A percentile compares a stretch with the other conserved stretches of the same genome.
These are phyloP conservation scores for Amphiprion percula DNA, from an alignment of 2,113 vertebrate genomes.

Conservation along the genomic window DNA sequence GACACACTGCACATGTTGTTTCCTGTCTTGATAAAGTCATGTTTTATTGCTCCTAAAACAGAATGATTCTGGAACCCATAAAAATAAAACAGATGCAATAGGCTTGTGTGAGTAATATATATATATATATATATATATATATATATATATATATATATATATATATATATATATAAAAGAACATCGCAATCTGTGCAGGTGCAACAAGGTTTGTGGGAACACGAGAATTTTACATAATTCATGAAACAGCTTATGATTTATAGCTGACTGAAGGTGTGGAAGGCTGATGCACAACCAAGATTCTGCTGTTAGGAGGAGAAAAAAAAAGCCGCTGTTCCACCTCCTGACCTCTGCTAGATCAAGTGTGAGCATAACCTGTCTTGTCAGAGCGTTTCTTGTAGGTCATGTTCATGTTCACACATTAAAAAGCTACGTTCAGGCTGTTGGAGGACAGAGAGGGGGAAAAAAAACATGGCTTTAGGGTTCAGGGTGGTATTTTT, in stretches of 20 bases:
- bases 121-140: not conserved
- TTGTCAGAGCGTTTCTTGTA: conserved; percentile 58
- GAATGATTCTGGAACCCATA: conserved; percentile 43
- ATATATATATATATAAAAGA: not conserved
- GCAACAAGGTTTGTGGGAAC: conserved; percentile 34
- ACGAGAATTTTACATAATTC: conserved; percentile 63
- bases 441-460: conserved; percentile 55
- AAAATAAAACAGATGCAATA: conserved; percentile 61
- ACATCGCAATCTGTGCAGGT: conserved; percentile 23
- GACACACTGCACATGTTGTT: conserved; percentile 16
- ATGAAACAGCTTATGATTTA: conserved; percentile 63
- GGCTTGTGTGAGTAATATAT: conserved; percentile 18
- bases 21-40: conserved; percentile 5
- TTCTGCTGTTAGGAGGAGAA: conserved; percentile 1
- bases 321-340: conserved; percentile 33
- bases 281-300: conserved; percentile 28
- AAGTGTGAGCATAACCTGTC: conserved; percentile 50
- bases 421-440: conserved; percentile 55
- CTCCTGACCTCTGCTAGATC: conserved; percentile 64
- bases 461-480: not conserved
- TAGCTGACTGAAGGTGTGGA: conserved; percentile 42
- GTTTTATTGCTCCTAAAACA: conserved; percentile 17
- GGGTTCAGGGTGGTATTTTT: conserved; percentile 49
- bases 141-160: not conserved
- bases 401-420: conserved; percentile 72